Evolutionary conservation across 1,140 invertebrate species (phyloP).

Genomic region (Latrodectus geometricus): DNA sequence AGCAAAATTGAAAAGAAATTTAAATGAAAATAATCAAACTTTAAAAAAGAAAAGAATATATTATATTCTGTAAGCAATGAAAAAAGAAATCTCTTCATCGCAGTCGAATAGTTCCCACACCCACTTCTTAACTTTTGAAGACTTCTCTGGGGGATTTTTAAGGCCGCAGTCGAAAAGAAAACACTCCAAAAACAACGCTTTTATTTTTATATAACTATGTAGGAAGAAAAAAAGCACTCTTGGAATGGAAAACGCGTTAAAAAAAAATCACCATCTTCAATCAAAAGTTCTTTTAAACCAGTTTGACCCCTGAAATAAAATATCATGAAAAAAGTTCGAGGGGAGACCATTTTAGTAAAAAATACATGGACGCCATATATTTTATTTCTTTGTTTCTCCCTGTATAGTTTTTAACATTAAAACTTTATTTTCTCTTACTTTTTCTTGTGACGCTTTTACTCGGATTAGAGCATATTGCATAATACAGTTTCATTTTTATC

Average conservation of each 20-base stretch:
- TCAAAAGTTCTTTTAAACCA: slow-evolving; percentile 58
- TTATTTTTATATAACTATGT: too few species aligned
- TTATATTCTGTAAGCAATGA: neutral
- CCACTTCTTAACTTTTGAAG: slow-evolving; percentile 52
- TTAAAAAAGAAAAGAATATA: too few species aligned
- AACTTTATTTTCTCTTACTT: neutral
- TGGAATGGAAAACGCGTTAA: slow-evolving; percentile 14
- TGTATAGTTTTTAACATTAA: neutral
- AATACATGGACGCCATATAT: slow-evolving; percentile 27
- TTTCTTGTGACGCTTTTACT: too few species aligned
- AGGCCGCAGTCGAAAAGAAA: slow-evolving; percentile 23
- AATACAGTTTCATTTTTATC: too few species aligned
- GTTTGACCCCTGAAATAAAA: slow-evolving; percentile 55
- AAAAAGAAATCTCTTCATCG: slow-evolving; percentile 37
- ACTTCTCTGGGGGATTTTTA: slow-evolving; percentile 55
- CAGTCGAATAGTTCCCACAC: slow-evolving; percentile 43
- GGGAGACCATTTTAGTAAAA: slow-evolving; percentile 26
- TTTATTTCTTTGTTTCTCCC: slow-evolving; percentile 8
- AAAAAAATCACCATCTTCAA: slow-evolving; percentile 41
- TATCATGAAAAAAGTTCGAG: slow-evolving; percentile 24
- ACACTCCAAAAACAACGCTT: neutral
- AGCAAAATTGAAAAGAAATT: too few species aligned
- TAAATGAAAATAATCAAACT: too few species aligned
- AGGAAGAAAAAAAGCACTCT: neutral
- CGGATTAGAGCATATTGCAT: too few species aligned